Evolutionary conservation across 2,888 invertebrate genomes (phyloP), one percentile per base, ranked within the genome.

Genomic region (Pristionchus entomophagus): DNA sequence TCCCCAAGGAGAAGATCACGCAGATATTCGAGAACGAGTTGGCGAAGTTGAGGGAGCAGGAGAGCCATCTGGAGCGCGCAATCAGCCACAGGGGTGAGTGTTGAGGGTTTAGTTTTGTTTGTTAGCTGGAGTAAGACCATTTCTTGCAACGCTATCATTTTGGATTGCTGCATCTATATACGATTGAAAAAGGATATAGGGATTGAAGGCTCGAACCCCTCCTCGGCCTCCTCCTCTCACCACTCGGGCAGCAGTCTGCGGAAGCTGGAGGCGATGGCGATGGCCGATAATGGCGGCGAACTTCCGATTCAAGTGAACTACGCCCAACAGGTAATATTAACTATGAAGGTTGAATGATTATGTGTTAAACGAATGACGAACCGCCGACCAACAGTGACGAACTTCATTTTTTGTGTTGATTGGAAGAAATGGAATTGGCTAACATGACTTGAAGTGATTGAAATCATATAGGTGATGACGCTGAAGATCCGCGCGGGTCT

Each of bases 11-110:
- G 94, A 97, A 97, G 94, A 97, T 98, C 92, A 96, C 96, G 65
- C 95, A 97, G 93, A 97, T 98, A 93, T 98, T 98, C 94, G 97
- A 98, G 93, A 97, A 97, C 94, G 97, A 98, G 94, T 95, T 98
- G 88, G 96, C 97, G 87, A 98, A 98, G 94, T 95, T 99, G 86
- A 97, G 97, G 96, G 96, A 94, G 51, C 93, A 94, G 87, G 91
- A 90, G 87, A 86, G 81, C 35, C 88, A 87, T 69, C 85, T 90
- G 78, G 90, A 90, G 78, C 65, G 84, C 26, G 89, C 89, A 62
- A 89, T 89, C 80, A 85, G 86, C 45, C 80, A 78, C 49, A 77
- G 88, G n/a, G 78, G 78, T 73, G 53, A 45, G 73, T 4, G 17
- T n/a, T n/a, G n/a, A 38, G 38, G 8, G 8, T 35, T 0, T n/a